Conservation (phyloP, 2,113 vertebrate species). For the Cebus imitator region DNA sequence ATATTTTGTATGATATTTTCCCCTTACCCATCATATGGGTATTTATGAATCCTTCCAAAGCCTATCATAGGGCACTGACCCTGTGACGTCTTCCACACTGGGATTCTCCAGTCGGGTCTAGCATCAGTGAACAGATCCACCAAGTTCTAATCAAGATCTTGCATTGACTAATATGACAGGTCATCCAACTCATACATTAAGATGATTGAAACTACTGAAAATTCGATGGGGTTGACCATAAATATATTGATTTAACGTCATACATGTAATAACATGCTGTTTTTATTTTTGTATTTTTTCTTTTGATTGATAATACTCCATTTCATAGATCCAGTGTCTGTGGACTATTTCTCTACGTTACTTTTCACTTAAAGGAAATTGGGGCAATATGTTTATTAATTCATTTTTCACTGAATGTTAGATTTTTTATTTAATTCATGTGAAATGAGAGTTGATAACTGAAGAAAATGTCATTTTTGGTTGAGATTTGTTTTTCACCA, state of each 20-base stretch:
- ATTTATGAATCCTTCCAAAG: background rate
- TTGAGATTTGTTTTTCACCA: background rate
- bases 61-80: background rate
- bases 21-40: background rate
- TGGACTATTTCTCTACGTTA: background rate
- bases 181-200: background rate
- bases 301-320: background rate
- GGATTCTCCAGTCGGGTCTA: background rate
- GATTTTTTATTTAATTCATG: background rate
- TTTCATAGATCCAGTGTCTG: background rate
- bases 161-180: background rate
- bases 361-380: background rate
- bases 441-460: background rate
- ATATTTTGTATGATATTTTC: background rate
- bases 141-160: background rate
- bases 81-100: accelerated
- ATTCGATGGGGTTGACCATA: background rate
- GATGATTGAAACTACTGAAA: background rate
- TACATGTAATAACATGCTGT: background rate
- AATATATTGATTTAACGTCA: background rate
- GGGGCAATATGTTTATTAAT: background rate
- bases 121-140: background rate
- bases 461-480: background rate
- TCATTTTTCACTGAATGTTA: background rate
- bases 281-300: background rate